Evolutionary conservation across 2,888 invertebrate species (phyloP).

Genomic region (Hydrotaea diabolus): DNA sequence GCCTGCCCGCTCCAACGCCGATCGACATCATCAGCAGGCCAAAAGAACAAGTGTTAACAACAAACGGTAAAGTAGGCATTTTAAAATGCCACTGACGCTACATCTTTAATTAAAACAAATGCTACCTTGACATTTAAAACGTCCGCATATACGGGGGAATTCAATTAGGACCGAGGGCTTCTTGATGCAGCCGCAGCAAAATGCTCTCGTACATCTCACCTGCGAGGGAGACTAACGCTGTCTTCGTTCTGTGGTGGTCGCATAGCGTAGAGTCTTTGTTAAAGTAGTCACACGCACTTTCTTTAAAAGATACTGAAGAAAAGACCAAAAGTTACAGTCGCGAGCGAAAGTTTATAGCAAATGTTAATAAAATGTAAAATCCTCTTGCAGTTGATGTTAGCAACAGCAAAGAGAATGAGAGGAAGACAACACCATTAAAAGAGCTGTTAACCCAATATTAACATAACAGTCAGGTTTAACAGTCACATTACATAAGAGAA

Average conservation of each 20-base stretch:
- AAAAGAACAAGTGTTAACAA: constrained; percentile 69
- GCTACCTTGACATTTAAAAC: constrained; percentile 73
- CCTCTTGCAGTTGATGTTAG: too few relatives aligned
- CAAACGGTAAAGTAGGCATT: constrained; percentile 68
- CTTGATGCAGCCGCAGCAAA: background rate
- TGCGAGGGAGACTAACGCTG: constrained; percentile 29
- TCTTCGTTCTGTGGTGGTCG: too few relatives aligned
- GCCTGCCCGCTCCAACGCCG: constrained; percentile 16
- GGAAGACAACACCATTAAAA: too few relatives aligned
- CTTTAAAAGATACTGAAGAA: constrained; percentile 32
- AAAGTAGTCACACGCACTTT: constrained; percentile 24
- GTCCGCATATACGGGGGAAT: constrained; percentile 73
- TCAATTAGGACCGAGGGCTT: constrained; percentile 26
- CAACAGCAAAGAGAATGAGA: too few relatives aligned
- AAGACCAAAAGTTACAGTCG: background rate
- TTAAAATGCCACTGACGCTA: constrained; percentile 52
- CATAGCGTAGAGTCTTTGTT: too few relatives aligned
- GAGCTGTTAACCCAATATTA: too few relatives aligned
- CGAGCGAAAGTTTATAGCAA: background rate
- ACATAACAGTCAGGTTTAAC: too few relatives aligned
- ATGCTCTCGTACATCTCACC: background rate
- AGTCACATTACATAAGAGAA: too few relatives aligned
- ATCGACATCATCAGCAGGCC: constrained; percentile 31
- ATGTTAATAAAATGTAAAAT: too few relatives aligned
- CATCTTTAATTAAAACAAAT: constrained; percentile 69